These are phyloP conservation scores for Muntiacus muntjak DNA, from an alignment of 2,113 vertebrate genomes.

Conservation along the genomic window DNA sequence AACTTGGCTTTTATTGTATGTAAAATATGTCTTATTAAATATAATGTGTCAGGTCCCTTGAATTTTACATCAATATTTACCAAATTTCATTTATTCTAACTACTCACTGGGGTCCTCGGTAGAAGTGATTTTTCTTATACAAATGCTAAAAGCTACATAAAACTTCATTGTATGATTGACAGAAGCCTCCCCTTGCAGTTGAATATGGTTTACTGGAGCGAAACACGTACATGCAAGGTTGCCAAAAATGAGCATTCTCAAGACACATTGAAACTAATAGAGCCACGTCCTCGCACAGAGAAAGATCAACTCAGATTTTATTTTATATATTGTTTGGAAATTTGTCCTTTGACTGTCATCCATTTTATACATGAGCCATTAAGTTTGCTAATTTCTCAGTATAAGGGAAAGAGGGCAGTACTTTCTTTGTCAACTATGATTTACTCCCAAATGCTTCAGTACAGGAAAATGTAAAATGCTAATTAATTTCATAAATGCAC, in stretches of 20 bases:
- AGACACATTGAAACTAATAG: neutral
- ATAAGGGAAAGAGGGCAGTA: neutral
- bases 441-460: neutral
- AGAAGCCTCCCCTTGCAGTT: neutral
- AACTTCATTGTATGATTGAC: neutral
- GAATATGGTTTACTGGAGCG: neutral
- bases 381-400: neutral
- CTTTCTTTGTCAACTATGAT: neutral
- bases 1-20: neutral
- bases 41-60: neutral
- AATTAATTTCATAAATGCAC: neutral
- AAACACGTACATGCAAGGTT: neutral
- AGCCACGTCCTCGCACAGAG: neutral
- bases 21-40: neutral
- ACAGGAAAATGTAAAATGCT: neutral
- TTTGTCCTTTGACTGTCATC: neutral
- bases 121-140: neutral
- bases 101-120: neutral
- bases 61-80: neutral
- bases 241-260: neutral
- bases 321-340: neutral
- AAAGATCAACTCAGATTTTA: neutral
- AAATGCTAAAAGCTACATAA: neutral
- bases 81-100: neutral
- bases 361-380: neutral